Evolutionary conservation across 2,888 invertebrate genomes (phyloP), one percentile per base, ranked within the genome.

Genomic region (Eristalis arbustorum): DNA sequence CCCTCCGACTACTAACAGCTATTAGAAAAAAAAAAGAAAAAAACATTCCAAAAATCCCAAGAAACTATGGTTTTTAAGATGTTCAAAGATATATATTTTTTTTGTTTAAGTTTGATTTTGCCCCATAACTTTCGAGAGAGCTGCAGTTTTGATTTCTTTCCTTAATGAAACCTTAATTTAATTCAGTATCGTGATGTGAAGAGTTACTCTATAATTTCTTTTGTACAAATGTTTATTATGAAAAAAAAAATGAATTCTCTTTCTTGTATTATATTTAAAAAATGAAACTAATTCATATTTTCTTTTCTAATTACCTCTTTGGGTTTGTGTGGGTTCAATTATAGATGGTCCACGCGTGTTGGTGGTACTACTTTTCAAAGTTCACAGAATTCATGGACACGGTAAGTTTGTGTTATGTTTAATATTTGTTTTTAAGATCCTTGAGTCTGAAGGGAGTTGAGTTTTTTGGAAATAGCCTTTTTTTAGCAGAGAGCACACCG

Each of bases 281-380:
- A 18, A 5, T 18, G 49, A 18, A 64, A 79, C 78, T 84, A 89
- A 88, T 68, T 49, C 5, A 18, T 18, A 49, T 37, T 37, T 56
- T 61, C 73, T 88, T 71, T 67, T 49, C 81, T 69, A 56, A 64
- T 34, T 31, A 83, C 37, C 28, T 63, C 61, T 42, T 63, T 49
- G 62, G 73, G 67, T 67, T 71, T 67, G 68, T 63, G 18, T 34
- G 31, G 49, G 11, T 67, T 49, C 25, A 59, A 83, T 37, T 95
- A 90, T 94, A 98, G 98, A 98, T 98, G 97, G 97, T 97, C 79
- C 95, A 96, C 92, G 97, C 96, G 57, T 97, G 97, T 92, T 98
- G 98, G 98, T 97, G 97, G 98, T 98, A 98, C 93, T 98, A 97
- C 93, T 96, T 98, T 93, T 98, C 98, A 75, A 98, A 98, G 93